These are phyloP conservation scores for Trachurus trachurus DNA, from an alignment of 2,797 vertebrate genomes.

Conservation along the genomic window DNA sequence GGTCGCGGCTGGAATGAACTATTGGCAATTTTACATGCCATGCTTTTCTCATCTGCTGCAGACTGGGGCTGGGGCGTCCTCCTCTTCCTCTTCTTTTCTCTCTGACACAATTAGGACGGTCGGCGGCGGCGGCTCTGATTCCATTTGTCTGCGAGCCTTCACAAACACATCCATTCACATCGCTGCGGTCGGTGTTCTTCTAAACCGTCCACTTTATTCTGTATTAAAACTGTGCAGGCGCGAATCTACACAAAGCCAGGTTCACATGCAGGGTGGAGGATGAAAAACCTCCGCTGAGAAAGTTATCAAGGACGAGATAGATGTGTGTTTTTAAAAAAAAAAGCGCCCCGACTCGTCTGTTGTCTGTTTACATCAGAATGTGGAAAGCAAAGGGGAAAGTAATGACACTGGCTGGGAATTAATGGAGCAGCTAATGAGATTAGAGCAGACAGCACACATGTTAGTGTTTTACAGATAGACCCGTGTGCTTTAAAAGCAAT, in stretches of 20 bases:
- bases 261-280: conserved; percentile 2
- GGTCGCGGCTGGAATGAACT: conserved; percentile 56
- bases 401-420: conserved; percentile 72
- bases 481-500: conserved; percentile 77
- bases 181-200: conserved; percentile 33
- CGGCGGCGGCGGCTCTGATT: conserved; percentile 33
- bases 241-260: conserved; percentile 32
- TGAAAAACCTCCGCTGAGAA: conserved; percentile 3
- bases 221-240: conserved; percentile 27
- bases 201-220: conserved; percentile 28
- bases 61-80: conserved; percentile 27
- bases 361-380: conserved; percentile 70
- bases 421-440: conserved; percentile 79
- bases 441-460: conserved; percentile 78
- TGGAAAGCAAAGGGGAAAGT: conserved; percentile 62
- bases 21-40: conserved; percentile 67
- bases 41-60: conserved; percentile 77
- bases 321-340: conserved; percentile 18
- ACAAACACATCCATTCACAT: conserved; percentile 41
- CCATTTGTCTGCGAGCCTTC: conserved; percentile 60
- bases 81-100: conserved; percentile 3
- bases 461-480: conserved; percentile 77
- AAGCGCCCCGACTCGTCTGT: conserved; percentile 38
- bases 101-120: conserved; percentile 70
- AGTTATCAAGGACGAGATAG: conserved; percentile 37